phyloP scores from a whole-genome alignment of 2,797 vertebrate genomes.

The Rhincodon typus region DNA sequence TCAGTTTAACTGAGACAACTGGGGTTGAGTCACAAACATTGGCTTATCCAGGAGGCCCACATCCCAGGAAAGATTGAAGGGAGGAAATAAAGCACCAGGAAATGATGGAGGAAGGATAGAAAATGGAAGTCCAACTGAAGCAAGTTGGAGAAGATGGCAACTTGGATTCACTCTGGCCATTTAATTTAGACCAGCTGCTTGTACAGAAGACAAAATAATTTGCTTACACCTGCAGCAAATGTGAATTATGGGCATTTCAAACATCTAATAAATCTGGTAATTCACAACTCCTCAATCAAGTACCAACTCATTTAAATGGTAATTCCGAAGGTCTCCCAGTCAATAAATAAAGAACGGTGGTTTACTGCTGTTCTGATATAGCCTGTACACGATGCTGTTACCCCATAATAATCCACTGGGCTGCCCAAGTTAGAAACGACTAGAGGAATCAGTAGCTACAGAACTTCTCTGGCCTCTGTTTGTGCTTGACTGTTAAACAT shows the following conservation, averaged over 20 bases:
- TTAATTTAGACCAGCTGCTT: neutral
- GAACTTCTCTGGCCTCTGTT: neutral
- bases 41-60: too few relatives aligned
- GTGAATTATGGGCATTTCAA: neutral
- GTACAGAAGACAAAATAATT: neutral
- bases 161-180: neutral
- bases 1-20: too few relatives aligned
- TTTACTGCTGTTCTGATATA: neutral
- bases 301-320: slow-evolving; percentile 33
- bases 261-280: slow-evolving; percentile 10
- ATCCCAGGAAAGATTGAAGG: too few relatives aligned
- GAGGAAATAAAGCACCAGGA: neutral
- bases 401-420: neutral
- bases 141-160: neutral
- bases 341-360: slow-evolving; percentile 1
- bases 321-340: slow-evolving; percentile 22
- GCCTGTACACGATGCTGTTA: neutral
- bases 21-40: too few relatives aligned
- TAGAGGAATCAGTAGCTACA: neutral
- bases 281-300: slow-evolving; percentile 36
- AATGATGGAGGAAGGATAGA: neutral
- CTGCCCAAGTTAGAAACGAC: neutral
- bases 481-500: neutral
- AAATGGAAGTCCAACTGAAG: neutral
- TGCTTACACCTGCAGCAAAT: neutral